Percentiles rank a stretch among this genome's conserved stretches.
These are phyloP conservation scores for Heliornis fulica DNA, from an alignment of 2,113 vertebrate species.

Conservation along the genomic window DNA sequence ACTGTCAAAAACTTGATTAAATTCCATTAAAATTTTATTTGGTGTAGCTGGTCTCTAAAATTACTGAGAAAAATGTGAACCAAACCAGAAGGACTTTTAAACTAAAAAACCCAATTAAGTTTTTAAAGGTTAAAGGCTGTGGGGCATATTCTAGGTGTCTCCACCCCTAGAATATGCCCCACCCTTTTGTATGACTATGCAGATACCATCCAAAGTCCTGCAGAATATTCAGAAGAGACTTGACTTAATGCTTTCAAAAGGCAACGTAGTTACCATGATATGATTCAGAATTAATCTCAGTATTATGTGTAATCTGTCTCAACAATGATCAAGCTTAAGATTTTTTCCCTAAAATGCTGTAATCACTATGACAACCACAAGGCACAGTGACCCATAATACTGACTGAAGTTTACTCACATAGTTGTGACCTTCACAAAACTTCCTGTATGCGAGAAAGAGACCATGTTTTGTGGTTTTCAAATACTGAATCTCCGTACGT, in stretches of 20 bases:
- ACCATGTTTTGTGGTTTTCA: neutral
- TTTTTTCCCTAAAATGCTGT: neutral
- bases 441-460: neutral
- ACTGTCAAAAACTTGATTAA: neutral
- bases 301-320: neutral
- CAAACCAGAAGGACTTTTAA: neutral
- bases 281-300: neutral
- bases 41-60: neutral
- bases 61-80: neutral
- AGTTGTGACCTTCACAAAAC: neutral
- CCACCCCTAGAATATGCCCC: too few species aligned
- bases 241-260: neutral
- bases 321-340: neutral
- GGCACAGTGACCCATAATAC: neutral
- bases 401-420: neutral
- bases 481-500: neutral
- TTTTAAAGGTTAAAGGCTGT: neutral
- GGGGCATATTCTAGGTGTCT: neutral
- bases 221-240: neutral
- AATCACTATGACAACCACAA: neutral
- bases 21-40: neutral
- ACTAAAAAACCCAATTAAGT: neutral
- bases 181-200: neutral
- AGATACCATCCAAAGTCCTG: neutral
- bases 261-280: neutral